Conservation (phyloP, 2,113 vertebrate species). For the Poeciliopsis retropinna region DNA sequence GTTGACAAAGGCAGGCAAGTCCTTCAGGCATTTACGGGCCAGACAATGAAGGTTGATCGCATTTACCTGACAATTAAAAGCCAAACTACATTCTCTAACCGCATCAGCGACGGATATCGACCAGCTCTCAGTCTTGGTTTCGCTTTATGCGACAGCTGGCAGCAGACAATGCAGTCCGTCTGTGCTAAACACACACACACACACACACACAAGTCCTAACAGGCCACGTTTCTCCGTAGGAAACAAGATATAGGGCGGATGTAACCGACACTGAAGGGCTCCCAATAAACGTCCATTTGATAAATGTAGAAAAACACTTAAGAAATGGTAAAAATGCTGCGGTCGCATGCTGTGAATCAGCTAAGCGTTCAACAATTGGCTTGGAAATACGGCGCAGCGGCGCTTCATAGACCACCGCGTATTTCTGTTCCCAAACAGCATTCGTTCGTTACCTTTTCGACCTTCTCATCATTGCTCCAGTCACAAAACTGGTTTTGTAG, state of each 20-base stretch:
- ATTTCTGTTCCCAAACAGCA: background rate
- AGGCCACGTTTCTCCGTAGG: slow-evolving; percentile 75
- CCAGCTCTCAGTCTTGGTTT: slow-evolving; percentile 29
- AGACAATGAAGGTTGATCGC: background rate
- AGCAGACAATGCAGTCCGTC: slow-evolving; percentile 65
- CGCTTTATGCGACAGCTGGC: slow-evolving; percentile 62
- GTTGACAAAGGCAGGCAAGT: background rate
- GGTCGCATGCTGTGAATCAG: slow-evolving; percentile 25
- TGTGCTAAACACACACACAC: slow-evolving; percentile 7
- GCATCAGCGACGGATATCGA: slow-evolving; percentile 45
- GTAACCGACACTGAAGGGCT: slow-evolving; percentile 29
- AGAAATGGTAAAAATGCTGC: slow-evolving; percentile 2
- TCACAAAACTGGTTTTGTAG: slow-evolving; percentile 86
- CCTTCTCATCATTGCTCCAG: slow-evolving; percentile 86
- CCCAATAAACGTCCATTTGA: background rate
- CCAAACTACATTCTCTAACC: slow-evolving; percentile 9
- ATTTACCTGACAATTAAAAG: slow-evolving; percentile 16
- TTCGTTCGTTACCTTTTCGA: slow-evolving; percentile 83
- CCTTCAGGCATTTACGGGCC: background rate
- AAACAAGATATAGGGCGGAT: slow-evolving; percentile 74
- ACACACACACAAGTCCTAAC: slow-evolving; percentile 6
- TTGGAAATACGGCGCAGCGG: background rate
- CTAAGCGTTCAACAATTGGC: slow-evolving; percentile 54
- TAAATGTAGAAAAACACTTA: background rate
- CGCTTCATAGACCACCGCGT: background rate